These are phyloP conservation scores for Brachionus plicatilis DNA, from an alignment of 1,140 invertebrate species.

Conservation along the genomic window DNA sequence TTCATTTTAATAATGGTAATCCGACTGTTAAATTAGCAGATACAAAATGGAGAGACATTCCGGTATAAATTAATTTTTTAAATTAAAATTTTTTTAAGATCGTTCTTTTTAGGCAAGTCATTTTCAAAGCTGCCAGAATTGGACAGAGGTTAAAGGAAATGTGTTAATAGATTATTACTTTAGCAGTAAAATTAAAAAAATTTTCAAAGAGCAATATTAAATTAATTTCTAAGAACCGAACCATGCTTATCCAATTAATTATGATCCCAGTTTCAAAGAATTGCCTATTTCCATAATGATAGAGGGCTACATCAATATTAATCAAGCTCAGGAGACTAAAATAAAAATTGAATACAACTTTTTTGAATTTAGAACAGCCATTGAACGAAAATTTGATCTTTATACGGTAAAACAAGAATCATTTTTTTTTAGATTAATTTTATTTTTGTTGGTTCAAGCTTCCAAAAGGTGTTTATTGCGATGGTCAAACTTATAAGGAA, in stretches of 20 bases:
- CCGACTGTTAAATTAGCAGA: neutral
- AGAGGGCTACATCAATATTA: neutral
- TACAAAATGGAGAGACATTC: constrained; percentile 19
- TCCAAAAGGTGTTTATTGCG: constrained; percentile 19
- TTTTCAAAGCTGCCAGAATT: constrained; percentile 38
- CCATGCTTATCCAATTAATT: neutral
- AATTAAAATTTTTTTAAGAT: neutral
- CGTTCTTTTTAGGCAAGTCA: neutral
- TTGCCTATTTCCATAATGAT: neutral
- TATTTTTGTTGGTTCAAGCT: neutral
- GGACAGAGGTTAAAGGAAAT: constrained; percentile 19
- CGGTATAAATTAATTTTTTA: neutral
- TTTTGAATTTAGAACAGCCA: constrained; percentile 17
- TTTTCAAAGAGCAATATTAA: neutral
- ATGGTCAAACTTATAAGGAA: constrained; percentile 29
- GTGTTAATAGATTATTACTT: constrained; percentile 38
- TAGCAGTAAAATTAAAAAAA: neutral
- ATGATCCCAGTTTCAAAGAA: neutral
- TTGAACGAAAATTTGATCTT: constrained; percentile 24
- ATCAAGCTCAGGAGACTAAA: neutral
- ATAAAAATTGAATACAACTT: constrained; percentile 38
- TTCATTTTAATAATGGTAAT: constrained; percentile 35
- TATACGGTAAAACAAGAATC: neutral
- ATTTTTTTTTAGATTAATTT: neutral
- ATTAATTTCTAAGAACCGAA: neutral